Evolutionary conservation across 2,797 vertebrate species (phyloP), one percentile per base, ranked within the genome.

Genomic region (Dicrostonyx torquatus): DNA sequence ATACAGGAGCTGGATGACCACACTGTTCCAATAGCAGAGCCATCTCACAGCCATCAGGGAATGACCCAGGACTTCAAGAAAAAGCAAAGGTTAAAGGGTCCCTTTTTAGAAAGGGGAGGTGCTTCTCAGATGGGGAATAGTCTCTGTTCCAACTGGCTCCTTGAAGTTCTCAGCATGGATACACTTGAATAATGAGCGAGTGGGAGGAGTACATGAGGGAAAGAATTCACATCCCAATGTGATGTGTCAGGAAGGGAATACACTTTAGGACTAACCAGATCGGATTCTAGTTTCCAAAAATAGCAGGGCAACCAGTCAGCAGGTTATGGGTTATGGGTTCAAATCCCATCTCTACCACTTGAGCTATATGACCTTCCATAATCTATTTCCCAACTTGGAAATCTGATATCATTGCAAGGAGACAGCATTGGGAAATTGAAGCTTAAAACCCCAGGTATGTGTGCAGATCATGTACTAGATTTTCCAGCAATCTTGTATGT

Each of bases 301-400:
- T 0, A 68, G 34, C 26, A 78, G 22, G 58, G 8, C 6, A 31
- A 50, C 9, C 5, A 62, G 55, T 17, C 24, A 12, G 22, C 17
- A 45, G 13, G 73, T n/a, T n/a, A n/a, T n/a, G n/a, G 55, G 20
- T 50, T 76, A 53, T 82, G 45, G 50, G 90, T 87, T 96, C 83
- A 68, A 84, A 87, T 37, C 24, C 83, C 43, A n/a, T 3, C 40
- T 92, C 29, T 1, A 60, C n/a, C 17, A 29, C n/a, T 68, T 53
- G 20, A 77, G 73, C 58, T 18, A 0, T 37, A 6, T 26, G 48
- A 53, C n/a, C 34, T 34, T 83, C 58, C 22, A 34, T 45, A 22
- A 37, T 66, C 22, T 5, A 5, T 60, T 78, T 85, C 88, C 15
- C 58, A 1, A 1, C 9, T 43, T 72, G 45, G 62, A 40, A 89